Evolutionary conservation across 2,888 invertebrate species (phyloP).

Genomic region (Sturmia bella): DNA sequence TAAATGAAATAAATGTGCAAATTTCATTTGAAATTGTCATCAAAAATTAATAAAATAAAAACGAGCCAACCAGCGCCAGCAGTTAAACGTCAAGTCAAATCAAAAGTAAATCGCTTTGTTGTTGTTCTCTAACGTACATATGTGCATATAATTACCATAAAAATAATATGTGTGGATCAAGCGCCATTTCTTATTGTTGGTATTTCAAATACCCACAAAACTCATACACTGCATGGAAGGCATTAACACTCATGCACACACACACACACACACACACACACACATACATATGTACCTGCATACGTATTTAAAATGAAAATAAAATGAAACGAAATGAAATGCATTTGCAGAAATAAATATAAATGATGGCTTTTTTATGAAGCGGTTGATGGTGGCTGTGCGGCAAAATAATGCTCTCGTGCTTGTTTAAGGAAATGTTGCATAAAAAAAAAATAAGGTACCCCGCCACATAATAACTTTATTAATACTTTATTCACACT

Average conservation of each 20-base stretch:
- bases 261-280: not conserved
- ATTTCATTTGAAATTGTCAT: constrained; percentile 72
- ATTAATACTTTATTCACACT: constrained; percentile 55
- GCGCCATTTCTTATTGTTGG: constrained; percentile 46
- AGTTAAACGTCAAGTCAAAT: constrained; percentile 61
- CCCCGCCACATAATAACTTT: constrained; percentile 69
- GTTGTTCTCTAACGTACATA: constrained; percentile 63
- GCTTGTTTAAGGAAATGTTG: constrained; percentile 35
- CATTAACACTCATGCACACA: not conserved
- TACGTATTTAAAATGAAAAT: constrained; percentile 19
- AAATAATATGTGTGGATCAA: constrained; percentile 57
- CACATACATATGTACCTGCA: constrained; percentile 13
- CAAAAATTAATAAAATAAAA: constrained; percentile 43
- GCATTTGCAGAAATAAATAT: constrained; percentile 53
- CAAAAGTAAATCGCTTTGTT: constrained; percentile 65
- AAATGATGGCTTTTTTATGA: constrained; percentile 49
- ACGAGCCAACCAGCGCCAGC: not conserved
- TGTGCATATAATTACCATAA: constrained; percentile 64
- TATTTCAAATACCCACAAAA: constrained; percentile 2
- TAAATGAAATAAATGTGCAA: constrained; percentile 44
- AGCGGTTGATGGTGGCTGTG: constrained; percentile 40
- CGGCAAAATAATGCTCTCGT: constrained; percentile 31
- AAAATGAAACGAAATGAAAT: constrained; percentile 49
- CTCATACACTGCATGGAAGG: not conserved
- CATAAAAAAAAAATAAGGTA: constrained; percentile 33